Evolutionary conservation across 2,888 invertebrate species (phyloP).

Genomic region (Hecatera dysodea): DNA sequence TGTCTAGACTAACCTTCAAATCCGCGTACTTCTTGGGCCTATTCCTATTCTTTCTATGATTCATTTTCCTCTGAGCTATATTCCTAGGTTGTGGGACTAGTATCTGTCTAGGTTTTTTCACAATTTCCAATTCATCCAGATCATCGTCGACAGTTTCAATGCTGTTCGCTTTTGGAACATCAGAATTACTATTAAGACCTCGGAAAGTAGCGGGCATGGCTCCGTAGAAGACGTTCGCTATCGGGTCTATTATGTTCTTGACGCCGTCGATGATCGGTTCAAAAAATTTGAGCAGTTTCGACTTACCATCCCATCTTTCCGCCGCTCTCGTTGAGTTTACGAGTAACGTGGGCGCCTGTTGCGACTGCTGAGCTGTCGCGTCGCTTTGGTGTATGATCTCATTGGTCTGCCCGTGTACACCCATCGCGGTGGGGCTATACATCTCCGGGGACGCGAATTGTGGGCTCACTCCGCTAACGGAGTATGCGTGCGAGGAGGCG

Average conservation of each 20-base stretch:
- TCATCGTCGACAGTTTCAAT: slow-evolving; percentile 71
- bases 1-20: slow-evolving; percentile 83
- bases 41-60: slow-evolving; percentile 77
- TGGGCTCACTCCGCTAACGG: slow-evolving; percentile 88
- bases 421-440: slow-evolving; percentile 86
- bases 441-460: slow-evolving; percentile 88
- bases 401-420: slow-evolving; percentile 81
- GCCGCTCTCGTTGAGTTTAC: slow-evolving; percentile 86
- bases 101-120: slow-evolving; percentile 82
- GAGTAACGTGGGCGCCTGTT: slow-evolving; percentile 85
- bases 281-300: slow-evolving; percentile 85
- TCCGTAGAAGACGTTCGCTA: slow-evolving; percentile 84
- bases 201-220: slow-evolving; percentile 86
- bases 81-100: slow-evolving; percentile 85
- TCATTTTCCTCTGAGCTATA: slow-evolving; percentile 86
- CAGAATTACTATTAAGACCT: slow-evolving; percentile 78
- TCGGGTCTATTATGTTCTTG: slow-evolving; percentile 83
- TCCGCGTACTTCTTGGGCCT: slow-evolving; percentile 85
- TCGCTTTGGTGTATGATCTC: slow-evolving; percentile 87
- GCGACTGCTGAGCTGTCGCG: slow-evolving; percentile 89
- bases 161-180: slow-evolving; percentile 80
- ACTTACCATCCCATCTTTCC: slow-evolving; percentile 90
- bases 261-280: slow-evolving; percentile 85
- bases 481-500: slow-evolving; percentile 90
- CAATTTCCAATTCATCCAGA: slow-evolving; percentile 73